These are phyloP conservation scores for Rhingia rostrata DNA, from an alignment of 2,888 invertebrate genomes.

Conservation along the genomic window DNA sequence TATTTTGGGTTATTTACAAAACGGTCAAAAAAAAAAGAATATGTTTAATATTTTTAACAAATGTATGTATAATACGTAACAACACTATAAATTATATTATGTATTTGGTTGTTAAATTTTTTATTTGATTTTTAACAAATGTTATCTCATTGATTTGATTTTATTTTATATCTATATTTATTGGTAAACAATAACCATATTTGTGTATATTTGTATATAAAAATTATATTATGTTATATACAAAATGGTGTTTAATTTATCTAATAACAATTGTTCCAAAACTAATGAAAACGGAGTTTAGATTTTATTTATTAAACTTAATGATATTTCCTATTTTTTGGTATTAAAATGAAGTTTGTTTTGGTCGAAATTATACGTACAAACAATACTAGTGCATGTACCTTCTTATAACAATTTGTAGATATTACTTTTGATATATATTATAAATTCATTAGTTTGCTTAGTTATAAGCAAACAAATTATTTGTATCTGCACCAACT, in stretches of 20 bases:
- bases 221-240: slow-evolving; percentile 59
- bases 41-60: slow-evolving; percentile 25
- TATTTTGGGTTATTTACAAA: slow-evolving; percentile 25
- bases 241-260: slow-evolving; percentile 37
- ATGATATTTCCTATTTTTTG: slow-evolving; percentile 44
- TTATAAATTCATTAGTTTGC: too few species aligned
- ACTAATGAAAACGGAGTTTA: slow-evolving; percentile 17
- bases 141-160: slow-evolving; percentile 14
- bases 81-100: slow-evolving; percentile 37
- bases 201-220: slow-evolving; percentile 18
- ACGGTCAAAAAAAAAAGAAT: slow-evolving; percentile 3
- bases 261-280: slow-evolving; percentile 41
- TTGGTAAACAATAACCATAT: slow-evolving; percentile 4
- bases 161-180: not conserved
- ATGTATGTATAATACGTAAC: slow-evolving; percentile 26
- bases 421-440: too few species aligned
- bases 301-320: slow-evolving; percentile 15
- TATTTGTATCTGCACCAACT: not conserved
- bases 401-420: not conserved
- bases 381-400: not conserved
- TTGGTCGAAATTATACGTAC: slow-evolving; percentile 4
- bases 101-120: not conserved
- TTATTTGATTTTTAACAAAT: slow-evolving; percentile 33
- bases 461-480: not conserved
- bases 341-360: slow-evolving; percentile 34